Conservation (phyloP, 2,113 vertebrate species). For the Actinemys pallida region DNA sequence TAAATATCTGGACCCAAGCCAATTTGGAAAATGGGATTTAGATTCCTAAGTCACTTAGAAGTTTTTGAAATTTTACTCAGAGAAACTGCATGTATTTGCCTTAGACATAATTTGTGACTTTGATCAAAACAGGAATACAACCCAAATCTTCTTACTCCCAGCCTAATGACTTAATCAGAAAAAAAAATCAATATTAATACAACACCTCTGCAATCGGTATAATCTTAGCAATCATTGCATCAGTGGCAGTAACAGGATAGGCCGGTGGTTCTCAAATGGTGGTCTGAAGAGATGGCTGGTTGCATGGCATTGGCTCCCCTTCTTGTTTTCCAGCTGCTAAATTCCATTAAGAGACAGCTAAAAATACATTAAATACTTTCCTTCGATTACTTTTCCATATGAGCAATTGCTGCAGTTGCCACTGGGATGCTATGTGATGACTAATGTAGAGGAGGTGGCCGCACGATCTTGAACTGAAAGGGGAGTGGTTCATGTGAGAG, state of each 20-base stretch:
- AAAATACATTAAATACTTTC: neutral
- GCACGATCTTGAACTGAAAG: neutral
- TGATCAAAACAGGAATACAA: neutral
- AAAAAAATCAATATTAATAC: neutral
- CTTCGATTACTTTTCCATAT: neutral
- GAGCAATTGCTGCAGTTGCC: neutral
- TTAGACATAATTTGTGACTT: neutral
- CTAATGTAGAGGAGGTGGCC: neutral
- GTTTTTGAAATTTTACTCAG: neutral
- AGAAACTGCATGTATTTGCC: neutral
- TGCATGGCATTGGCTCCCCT: neutral
- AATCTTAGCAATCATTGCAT: constrained; percentile 29
- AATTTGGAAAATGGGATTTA: neutral
- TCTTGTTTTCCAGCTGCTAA: constrained; percentile 19
- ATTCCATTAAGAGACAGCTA: constrained; percentile 14
- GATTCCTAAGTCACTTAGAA: neutral
- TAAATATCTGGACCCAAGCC: neutral
- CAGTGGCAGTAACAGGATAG: neutral
- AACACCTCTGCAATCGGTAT: neutral
- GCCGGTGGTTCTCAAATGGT: neutral
- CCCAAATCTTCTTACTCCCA: constrained; percentile 1
- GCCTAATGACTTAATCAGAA: neutral
- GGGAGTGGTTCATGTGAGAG: neutral
- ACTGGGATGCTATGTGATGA: neutral
- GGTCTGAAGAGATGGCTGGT: neutral